phyloP scores from a whole-genome alignment of 1,140 invertebrate genomes.

The Pomacea maculata region DNA sequence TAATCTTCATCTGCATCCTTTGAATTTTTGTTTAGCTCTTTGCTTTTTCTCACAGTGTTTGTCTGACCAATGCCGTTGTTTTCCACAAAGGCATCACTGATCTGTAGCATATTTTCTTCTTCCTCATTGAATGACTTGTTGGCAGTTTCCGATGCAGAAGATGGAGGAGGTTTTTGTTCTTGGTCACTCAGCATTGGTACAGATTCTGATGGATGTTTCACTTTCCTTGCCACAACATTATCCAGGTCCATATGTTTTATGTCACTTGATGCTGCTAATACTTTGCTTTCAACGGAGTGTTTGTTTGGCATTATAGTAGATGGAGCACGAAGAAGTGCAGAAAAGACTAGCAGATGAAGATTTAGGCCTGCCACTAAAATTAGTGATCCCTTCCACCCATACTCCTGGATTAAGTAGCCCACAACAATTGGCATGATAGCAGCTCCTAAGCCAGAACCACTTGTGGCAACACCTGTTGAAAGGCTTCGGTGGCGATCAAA shows the following conservation, averaged over 20 bases:
- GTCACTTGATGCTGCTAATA: no score
- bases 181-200: neutral
- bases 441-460: constrained; percentile 88
- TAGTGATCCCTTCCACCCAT: constrained; percentile 80
- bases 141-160: neutral
- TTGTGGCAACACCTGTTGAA: constrained; percentile 90
- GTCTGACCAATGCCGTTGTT: neutral
- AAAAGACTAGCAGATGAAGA: constrained; percentile 66
- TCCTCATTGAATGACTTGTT: neutral
- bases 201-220: no score
- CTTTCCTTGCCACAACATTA: no score
- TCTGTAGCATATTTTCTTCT: no score
- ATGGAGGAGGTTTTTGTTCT: neutral
- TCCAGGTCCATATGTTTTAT: no score
- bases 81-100: neutral
- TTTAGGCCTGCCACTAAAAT: constrained; percentile 91
- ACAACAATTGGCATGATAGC: constrained; percentile 78
- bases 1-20: neutral
- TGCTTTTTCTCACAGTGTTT: neutral
- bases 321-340: constrained; percentile 39
- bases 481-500: constrained; percentile 89
- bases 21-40: neutral
- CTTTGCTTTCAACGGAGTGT: no score
- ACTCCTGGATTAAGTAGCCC: constrained; percentile 71
- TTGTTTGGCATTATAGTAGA: constrained; percentile 11